phyloP scores from a whole-genome alignment of 2,888 invertebrate species.

The Plagodis dolabraria region DNA sequence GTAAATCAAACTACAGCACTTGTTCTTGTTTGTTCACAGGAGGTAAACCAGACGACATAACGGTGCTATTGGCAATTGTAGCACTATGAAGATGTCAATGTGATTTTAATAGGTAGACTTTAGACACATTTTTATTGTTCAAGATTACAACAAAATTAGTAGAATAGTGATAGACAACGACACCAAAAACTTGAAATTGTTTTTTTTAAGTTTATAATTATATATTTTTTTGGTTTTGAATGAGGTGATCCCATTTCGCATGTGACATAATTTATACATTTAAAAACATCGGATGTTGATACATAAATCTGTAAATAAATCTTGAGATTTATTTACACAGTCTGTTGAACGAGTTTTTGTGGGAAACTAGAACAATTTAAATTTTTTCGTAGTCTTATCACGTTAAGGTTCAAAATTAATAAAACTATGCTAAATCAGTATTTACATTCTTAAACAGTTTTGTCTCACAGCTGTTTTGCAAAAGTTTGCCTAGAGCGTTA shows the following conservation, averaged over 20 bases:
- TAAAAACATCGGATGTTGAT: neutral
- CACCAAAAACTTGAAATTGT: slow-evolving; percentile 62
- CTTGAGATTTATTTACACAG: neutral
- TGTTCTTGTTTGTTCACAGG: slow-evolving; percentile 86
- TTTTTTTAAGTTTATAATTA: slow-evolving; percentile 25
- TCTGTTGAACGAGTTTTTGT: neutral
- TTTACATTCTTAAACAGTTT: no score
- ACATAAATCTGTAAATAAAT: no score
- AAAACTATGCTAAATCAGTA: no score
- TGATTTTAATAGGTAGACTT: slow-evolving; percentile 65
- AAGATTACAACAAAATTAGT: slow-evolving; percentile 62
- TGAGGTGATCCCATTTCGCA: neutral
- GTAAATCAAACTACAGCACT: slow-evolving; percentile 1
- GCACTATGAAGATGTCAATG: slow-evolving; percentile 87
- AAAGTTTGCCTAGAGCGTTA: neutral
- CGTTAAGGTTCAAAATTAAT: no score
- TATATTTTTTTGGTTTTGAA: neutral
- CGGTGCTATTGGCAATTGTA: slow-evolving; percentile 97
- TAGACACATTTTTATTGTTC: slow-evolving; percentile 58
- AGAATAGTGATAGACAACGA: slow-evolving; percentile 65
- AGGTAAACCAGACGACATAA: slow-evolving; percentile 99
- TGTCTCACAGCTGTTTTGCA: neutral
- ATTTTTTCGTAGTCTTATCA: no score
- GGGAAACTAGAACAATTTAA: no score
- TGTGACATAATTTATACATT: neutral